These are phyloP conservation scores for Nestor notabilis DNA, from an alignment of 2,113 vertebrate genomes.

Conservation along the genomic window DNA sequence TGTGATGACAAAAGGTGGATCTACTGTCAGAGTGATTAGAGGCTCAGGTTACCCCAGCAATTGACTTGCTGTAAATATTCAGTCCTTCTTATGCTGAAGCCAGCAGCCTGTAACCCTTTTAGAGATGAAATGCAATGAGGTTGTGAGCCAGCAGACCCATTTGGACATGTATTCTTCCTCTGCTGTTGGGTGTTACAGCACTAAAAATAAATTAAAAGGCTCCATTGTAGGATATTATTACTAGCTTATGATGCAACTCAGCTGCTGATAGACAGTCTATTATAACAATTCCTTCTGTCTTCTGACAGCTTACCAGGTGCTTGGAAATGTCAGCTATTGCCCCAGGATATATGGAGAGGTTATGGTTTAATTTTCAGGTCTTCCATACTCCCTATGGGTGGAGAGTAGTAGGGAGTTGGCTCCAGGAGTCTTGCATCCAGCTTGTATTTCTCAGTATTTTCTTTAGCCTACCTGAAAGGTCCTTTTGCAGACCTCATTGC, in stretches of 20 bases:
- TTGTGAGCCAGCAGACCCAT: slow-evolving; percentile 31
- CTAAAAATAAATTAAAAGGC: slow-evolving; percentile 64
- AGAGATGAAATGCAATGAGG: neutral
- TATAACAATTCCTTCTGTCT: neutral
- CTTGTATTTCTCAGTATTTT: neutral
- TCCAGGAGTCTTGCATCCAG: neutral
- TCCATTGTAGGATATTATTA: neutral
- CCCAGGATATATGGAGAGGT: neutral
- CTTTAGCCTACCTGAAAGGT: neutral
- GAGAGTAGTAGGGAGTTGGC: neutral
- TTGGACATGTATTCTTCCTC: slow-evolving; percentile 11
- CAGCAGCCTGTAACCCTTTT: slow-evolving; percentile 18
- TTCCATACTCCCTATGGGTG: neutral
- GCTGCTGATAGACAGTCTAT: slow-evolving; percentile 17
- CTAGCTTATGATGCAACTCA: slow-evolving; percentile 34
- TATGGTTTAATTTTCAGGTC: slow-evolving; percentile 6
- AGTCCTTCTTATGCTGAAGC: neutral
- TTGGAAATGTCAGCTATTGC: slow-evolving; percentile 37
- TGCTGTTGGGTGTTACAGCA: slow-evolving; percentile 12
- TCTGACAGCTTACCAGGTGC: slow-evolving; percentile 37
- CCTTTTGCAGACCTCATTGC: neutral
- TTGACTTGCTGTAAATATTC: neutral
- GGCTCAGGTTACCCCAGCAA: neutral
- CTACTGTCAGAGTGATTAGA: neutral
- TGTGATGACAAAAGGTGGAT: neutral